Evolutionary conservation across 2,888 invertebrate genomes (phyloP).

Genomic region (Pteria penguin): DNA sequence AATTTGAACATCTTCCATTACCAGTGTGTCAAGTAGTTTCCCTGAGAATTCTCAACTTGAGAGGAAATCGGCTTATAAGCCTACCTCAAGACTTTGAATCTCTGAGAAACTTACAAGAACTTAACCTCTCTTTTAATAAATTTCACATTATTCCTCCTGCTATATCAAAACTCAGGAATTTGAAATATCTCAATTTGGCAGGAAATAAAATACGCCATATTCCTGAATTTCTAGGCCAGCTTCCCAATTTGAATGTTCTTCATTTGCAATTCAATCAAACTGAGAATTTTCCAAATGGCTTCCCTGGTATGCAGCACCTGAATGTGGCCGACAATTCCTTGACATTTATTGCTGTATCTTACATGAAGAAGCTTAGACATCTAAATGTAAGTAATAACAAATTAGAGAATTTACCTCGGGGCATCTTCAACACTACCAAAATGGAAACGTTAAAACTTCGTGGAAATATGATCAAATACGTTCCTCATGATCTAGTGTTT

Average conservation of each 20-base stretch:
- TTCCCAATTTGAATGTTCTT: conserved; percentile 67
- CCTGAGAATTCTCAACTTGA: conserved; percentile 59
- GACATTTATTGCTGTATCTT: conserved; percentile 69
- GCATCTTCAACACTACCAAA: conserved; percentile 65
- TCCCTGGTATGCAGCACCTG: conserved; percentile 67
- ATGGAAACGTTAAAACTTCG: conserved; percentile 70
- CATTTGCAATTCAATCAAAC: conserved; percentile 72
- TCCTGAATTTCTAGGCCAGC: conserved; percentile 55
- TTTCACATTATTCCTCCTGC: conserved; percentile 67
- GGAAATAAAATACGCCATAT: conserved; percentile 66
- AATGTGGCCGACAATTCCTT: conserved; percentile 73
- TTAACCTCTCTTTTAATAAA: conserved; percentile 73
- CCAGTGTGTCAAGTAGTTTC: conserved; percentile 68
- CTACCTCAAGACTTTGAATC: conserved; percentile 73
- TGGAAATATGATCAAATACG: conserved; percentile 69
- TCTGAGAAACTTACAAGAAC: conserved; percentile 66
- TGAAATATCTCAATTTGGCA: conserved; percentile 68
- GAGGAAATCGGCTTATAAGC: conserved; percentile 69
- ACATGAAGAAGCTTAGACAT: conserved; percentile 68
- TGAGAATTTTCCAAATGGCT: conserved; percentile 61
- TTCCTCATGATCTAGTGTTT: conserved; percentile 73
- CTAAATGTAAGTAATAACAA: conserved; percentile 71
- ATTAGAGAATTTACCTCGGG: conserved; percentile 73
- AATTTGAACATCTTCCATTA: conserved; percentile 73
- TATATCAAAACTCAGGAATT: conserved; percentile 61